These are phyloP conservation scores for Pachymerium ferrugineum DNA, from an alignment of 2,888 invertebrate species.

Conservation along the genomic window DNA sequence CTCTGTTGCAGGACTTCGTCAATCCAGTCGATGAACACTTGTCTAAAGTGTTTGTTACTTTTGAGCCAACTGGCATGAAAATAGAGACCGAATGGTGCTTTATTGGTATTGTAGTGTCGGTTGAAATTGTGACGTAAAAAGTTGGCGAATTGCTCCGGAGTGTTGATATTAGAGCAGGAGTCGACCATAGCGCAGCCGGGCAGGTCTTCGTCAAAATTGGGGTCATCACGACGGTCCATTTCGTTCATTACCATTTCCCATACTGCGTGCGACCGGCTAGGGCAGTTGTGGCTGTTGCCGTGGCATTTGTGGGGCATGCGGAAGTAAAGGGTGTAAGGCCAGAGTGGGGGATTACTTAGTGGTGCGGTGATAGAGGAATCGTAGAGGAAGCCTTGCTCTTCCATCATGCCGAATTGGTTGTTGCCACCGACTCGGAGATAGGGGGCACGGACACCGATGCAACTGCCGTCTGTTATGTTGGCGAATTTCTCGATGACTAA, in stretches of 20 bases:
- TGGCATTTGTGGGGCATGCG: slow-evolving; percentile 93
- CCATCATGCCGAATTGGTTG: slow-evolving; percentile 95
- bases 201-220: slow-evolving; percentile 84
- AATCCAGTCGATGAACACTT: slow-evolving; percentile 84
- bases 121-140: slow-evolving; percentile 90
- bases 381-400: slow-evolving; percentile 87
- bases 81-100: slow-evolving; percentile 74
- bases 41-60: slow-evolving; percentile 85
- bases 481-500: slow-evolving; percentile 69
- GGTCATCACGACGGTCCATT: slow-evolving; percentile 85
- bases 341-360: slow-evolving; percentile 79
- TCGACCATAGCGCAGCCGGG: slow-evolving; percentile 91
- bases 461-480: slow-evolving; percentile 85
- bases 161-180: slow-evolving; percentile 86
- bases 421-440: slow-evolving; percentile 87
- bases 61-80: slow-evolving; percentile 95
- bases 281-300: slow-evolving; percentile 81
- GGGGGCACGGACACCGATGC: slow-evolving; percentile 81
- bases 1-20: slow-evolving; percentile 79
- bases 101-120: slow-evolving; percentile 85
- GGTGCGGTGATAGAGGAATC: slow-evolving; percentile 92
- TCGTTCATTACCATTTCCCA: slow-evolving; percentile 98
- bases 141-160: slow-evolving; percentile 79
- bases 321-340: slow-evolving; percentile 97
- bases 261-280: slow-evolving; percentile 72